Percentiles rank a stretch among this genome's conserved stretches.
Evolutionary conservation across 2,888 invertebrate genomes (phyloP).

Genomic region (Drosophila fulvimacula): DNA sequence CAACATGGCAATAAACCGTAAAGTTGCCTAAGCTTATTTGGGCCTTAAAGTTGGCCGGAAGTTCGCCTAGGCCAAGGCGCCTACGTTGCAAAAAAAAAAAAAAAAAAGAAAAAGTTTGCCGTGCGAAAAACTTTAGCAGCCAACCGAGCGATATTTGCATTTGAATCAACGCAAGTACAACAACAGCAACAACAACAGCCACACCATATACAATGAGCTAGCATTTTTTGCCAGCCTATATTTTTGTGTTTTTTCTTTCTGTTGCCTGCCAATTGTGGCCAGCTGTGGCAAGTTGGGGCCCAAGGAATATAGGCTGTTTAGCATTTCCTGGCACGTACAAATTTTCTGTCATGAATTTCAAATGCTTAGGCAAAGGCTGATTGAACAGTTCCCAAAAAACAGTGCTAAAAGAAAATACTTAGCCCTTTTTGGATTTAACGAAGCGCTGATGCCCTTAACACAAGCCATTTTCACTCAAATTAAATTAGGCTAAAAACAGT

Average conservation of each 20-base stretch:
- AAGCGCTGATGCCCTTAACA: conserved; percentile 19
- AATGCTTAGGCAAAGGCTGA: conserved; percentile 65
- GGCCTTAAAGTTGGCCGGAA: conserved; percentile 64
- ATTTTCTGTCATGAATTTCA: conserved; percentile 75
- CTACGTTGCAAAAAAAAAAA: conserved; percentile 62
- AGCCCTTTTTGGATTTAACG: conserved; percentile 9
- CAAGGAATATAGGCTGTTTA: conserved; percentile 59
- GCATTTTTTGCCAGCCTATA: conserved; percentile 38
- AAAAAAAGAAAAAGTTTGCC: conserved; percentile 52
- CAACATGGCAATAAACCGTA: conserved; percentile 76
- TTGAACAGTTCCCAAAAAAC: conserved; percentile 66
- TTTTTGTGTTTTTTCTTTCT: background rate
- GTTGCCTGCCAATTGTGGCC: conserved; percentile 39
- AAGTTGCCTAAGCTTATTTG: conserved; percentile 75
- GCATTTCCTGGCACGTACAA: conserved; percentile 73
- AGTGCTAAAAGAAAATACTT: conserved; percentile 23
- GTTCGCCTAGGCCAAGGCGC: conserved; percentile 41
- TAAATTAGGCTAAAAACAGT: background rate
- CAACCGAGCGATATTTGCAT: conserved; percentile 64
- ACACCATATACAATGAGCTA: conserved; percentile 55
- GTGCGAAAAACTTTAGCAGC: conserved; percentile 73
- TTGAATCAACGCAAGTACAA: conserved; percentile 57
- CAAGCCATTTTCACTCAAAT: background rate
- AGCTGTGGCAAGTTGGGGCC: conserved; percentile 42
- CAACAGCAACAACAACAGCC: conserved; percentile 28